Percentiles rank a stretch among this genome's conserved stretches.
Evolutionary conservation across 2,797 vertebrate genomes (phyloP).

Genomic region (Petrocephalus schoutedeni): DNA sequence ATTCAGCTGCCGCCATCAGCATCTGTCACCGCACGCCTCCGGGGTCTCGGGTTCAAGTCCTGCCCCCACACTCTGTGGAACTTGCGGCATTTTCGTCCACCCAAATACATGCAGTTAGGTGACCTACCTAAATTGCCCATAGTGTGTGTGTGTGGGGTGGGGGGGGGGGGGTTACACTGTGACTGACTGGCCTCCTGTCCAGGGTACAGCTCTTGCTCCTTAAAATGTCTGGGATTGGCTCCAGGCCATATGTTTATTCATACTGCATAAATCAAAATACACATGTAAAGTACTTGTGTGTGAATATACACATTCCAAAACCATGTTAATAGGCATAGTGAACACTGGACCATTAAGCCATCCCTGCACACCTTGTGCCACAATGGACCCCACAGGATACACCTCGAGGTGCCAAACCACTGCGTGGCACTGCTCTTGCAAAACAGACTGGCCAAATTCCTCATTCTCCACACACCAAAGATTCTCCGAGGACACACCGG

Average conservation of each 20-base stretch:
- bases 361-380: background rate
- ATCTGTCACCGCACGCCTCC: background rate
- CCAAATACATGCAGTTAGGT: background rate
- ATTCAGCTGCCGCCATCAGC: background rate
- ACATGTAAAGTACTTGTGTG: background rate
- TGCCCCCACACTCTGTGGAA: background rate
- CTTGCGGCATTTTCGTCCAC: background rate
- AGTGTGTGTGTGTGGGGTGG: background rate
- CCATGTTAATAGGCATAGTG: background rate
- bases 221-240: background rate
- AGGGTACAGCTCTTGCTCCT: background rate
- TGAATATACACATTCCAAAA: background rate
- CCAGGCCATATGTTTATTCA: background rate
- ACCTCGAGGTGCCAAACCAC: background rate
- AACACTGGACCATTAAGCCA: background rate
- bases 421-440: background rate
- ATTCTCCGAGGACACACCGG: background rate
- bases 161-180: background rate
- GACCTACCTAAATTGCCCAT: background rate
- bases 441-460: background rate
- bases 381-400: background rate
- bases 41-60: background rate
- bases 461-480: background rate
- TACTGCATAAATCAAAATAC: background rate
- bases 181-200: background rate